Percentiles rank a stretch among this genome's conserved stretches.
These are phyloP conservation scores for Euphonia xanthogaster DNA, from an alignment of 2,797 vertebrate genomes.

Conservation along the genomic window DNA sequence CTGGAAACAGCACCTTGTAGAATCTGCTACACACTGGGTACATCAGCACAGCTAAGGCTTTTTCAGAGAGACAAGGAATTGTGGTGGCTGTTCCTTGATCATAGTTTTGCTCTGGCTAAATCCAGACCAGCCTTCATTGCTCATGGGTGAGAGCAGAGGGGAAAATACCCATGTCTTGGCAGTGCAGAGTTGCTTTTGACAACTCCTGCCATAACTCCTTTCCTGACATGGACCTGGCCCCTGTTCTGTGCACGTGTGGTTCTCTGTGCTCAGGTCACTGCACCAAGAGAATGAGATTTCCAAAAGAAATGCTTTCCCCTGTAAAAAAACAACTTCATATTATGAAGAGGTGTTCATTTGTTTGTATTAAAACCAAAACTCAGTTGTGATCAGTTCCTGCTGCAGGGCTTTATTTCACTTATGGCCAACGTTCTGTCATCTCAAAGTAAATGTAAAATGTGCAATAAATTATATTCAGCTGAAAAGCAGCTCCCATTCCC, in stretches of 20 bases:
- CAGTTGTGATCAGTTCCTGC: neutral
- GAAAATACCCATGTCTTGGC: neutral
- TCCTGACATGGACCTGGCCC: neutral
- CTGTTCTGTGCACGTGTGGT: neutral
- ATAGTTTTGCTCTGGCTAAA: neutral
- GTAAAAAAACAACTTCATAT: neutral
- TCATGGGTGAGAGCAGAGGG: neutral
- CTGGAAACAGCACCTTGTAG: neutral
- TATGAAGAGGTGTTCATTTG: neutral
- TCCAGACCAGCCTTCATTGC: neutral
- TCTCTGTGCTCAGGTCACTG: neutral
- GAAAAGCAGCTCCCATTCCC: neutral
- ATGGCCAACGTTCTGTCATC: neutral
- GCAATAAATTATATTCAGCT: neutral
- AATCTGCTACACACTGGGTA: neutral
- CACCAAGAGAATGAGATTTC: neutral
- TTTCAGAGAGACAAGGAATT: neutral
- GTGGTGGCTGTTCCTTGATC: neutral
- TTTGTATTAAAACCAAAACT: neutral
- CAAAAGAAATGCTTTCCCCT: neutral
- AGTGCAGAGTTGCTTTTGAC: neutral
- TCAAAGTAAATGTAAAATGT: neutral
- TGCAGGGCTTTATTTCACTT: neutral
- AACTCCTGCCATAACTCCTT: neutral
- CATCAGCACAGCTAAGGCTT: neutral